Conservation (phyloP, 2,797 vertebrate genomes). For the Poecile montanus region DNA sequence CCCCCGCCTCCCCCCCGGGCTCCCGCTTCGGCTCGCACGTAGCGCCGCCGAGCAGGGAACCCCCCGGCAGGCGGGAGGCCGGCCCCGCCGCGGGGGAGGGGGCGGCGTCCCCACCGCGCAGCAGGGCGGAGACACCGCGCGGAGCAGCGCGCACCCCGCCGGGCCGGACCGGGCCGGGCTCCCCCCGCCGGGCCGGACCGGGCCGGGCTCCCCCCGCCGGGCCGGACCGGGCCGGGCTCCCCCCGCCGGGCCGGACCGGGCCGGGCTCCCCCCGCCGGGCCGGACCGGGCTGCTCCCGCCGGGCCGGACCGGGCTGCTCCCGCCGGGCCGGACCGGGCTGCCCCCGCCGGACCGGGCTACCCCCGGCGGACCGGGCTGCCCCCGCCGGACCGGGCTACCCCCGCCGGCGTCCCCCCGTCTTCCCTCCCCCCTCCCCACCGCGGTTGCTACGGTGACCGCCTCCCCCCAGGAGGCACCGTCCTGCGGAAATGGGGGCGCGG, state of each 20-base stretch:
- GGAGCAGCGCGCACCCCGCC: neutral
- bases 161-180: neutral
- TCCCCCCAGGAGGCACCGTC: neutral
- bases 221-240: neutral
- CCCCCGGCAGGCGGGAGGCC: neutral
- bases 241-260: no score
- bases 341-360: neutral
- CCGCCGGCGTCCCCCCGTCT: neutral
- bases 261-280: neutral
- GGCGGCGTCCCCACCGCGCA: neutral
- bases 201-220: neutral
- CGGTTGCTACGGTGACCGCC: conserved; percentile 18
- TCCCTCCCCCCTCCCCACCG: neutral
- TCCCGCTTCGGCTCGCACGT: neutral
- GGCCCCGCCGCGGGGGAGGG: neutral
- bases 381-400: neutral
- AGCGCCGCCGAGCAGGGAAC: neutral
- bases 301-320: neutral
- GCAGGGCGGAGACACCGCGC: neutral
- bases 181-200: neutral
- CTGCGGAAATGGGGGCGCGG: neutral
- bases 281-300: neutral
- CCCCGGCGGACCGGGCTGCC: neutral
- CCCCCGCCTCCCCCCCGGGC: neutral
- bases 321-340: neutral